These are phyloP conservation scores for Stichodactyla helianthus DNA, from an alignment of 64 coral and sea anemone genomes.

Conservation along the genomic window DNA sequence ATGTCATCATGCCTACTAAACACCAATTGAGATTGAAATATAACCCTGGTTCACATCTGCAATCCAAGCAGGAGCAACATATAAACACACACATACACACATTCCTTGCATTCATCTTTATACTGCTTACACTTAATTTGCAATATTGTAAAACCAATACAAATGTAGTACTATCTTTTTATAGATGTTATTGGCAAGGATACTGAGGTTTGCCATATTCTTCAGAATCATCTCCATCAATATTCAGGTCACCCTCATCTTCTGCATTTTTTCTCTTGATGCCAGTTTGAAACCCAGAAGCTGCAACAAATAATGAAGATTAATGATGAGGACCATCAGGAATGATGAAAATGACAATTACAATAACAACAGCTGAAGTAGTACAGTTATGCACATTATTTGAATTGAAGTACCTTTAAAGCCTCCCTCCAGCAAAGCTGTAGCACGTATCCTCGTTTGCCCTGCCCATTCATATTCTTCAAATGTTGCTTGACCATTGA, in stretches of 20 bases:
- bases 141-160: no score
- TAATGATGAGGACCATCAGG: neutral
- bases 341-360: neutral
- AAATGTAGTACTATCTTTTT: no score
- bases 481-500: slow-evolving; percentile 55
- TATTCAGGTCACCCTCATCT: slow-evolving; percentile 77
- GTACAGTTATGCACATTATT: neutral
- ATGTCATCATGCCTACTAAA: no score
- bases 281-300: slow-evolving; percentile 70
- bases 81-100: no score
- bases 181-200: slow-evolving; percentile 28
- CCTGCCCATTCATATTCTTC: slow-evolving; percentile 91
- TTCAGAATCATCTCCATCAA: slow-evolving; percentile 86
- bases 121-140: no score
- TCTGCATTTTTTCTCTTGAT: slow-evolving; percentile 71
- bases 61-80: no score
- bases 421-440: slow-evolving; percentile 76
- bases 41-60: no score
- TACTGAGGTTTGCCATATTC: slow-evolving; percentile 94
- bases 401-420: slow-evolving; percentile 57
- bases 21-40: neutral
- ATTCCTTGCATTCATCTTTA: no score
- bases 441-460: slow-evolving; percentile 86
- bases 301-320: slow-evolving; percentile 19
- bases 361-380: neutral